Evolutionary conservation across 2,888 invertebrate species (phyloP).

Genomic region (Pogonocherus hispidulus): DNA sequence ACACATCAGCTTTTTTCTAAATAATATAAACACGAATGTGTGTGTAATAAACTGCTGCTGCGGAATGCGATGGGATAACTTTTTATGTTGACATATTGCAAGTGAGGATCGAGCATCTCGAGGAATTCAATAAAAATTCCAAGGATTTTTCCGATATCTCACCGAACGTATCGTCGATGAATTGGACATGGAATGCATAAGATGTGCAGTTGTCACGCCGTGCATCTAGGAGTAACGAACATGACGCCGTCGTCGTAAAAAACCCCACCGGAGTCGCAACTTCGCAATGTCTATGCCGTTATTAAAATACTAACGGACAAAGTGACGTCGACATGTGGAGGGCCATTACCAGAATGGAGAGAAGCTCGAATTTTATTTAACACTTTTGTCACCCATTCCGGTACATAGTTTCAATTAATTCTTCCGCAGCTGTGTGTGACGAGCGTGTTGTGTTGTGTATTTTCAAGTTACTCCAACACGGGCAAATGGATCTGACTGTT

Average conservation of each 20-base stretch:
- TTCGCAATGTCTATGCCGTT: conserved; percentile 18
- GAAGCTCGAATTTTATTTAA: conserved; percentile 12
- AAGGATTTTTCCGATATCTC: neutral
- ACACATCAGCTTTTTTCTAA: no score
- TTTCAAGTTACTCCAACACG: no score
- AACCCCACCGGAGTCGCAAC: conserved; percentile 14
- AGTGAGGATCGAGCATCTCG: neutral
- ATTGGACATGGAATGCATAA: conserved; percentile 31
- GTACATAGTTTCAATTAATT: neutral
- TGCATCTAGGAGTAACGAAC: conserved; percentile 28
- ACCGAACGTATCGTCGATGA: conserved; percentile 19
- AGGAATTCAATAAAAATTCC: neutral
- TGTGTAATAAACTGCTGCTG: neutral
- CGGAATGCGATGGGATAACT: neutral
- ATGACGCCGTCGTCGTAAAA: conserved; percentile 30
- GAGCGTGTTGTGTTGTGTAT: no score
- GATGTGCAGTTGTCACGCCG: conserved; percentile 28
- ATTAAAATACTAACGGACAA: conserved; percentile 19
- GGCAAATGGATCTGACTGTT: no score
- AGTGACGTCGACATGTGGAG: conserved; percentile 29
- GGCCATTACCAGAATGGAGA: conserved; percentile 4
- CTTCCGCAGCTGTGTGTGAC: neutral
- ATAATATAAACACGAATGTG: no score
- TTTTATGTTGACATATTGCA: neutral
- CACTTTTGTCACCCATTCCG: no score